phyloP scores from a whole-genome alignment of 2,797 vertebrate genomes.

The Holocentrus rufus region DNA sequence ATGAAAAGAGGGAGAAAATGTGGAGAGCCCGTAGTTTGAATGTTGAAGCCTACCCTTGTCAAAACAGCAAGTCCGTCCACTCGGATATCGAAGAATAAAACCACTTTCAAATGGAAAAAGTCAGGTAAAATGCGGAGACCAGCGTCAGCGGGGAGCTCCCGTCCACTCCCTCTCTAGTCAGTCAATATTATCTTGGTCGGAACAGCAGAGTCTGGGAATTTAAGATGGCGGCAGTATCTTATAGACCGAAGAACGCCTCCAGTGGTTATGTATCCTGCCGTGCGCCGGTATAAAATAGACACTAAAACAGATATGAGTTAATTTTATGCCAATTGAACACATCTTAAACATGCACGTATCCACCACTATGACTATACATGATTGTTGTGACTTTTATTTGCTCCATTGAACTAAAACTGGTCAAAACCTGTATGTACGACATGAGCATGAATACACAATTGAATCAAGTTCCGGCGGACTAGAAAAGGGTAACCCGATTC shows the following conservation, averaged over 20 bases:
- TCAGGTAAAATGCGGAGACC: slow-evolving; percentile 58
- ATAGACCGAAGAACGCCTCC: slow-evolving; percentile 81
- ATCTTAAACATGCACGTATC: accelerated
- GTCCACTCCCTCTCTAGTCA: slow-evolving; percentile 68
- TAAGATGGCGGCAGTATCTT: slow-evolving; percentile 86
- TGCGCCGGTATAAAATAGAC: slow-evolving; percentile 75
- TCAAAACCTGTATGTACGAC: slow-evolving; percentile 6
- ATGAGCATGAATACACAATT: slow-evolving; percentile 76
- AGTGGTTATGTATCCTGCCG: slow-evolving; percentile 79
- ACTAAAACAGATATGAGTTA: slow-evolving; percentile 18
- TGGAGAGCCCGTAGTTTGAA: slow-evolving; percentile 50
- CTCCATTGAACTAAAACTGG: background rate
- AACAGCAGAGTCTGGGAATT: slow-evolving; percentile 75
- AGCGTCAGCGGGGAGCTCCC: slow-evolving; percentile 73
- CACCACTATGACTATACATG: accelerated
- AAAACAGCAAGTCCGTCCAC: slow-evolving; percentile 76
- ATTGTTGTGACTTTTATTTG: background rate
- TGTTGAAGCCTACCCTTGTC: slow-evolving; percentile 79
- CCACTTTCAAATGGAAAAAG: slow-evolving; percentile 65
- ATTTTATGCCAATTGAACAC: accelerated
- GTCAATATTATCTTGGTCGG: slow-evolving; percentile 5
- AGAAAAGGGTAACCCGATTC: slow-evolving; percentile 68
- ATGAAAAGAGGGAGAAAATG: slow-evolving; percentile 40
- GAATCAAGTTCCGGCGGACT: slow-evolving; percentile 72
- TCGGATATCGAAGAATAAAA: slow-evolving; percentile 66